Conservation (phyloP, 1,140 invertebrate species). For the Megalopta genalis region DNA sequence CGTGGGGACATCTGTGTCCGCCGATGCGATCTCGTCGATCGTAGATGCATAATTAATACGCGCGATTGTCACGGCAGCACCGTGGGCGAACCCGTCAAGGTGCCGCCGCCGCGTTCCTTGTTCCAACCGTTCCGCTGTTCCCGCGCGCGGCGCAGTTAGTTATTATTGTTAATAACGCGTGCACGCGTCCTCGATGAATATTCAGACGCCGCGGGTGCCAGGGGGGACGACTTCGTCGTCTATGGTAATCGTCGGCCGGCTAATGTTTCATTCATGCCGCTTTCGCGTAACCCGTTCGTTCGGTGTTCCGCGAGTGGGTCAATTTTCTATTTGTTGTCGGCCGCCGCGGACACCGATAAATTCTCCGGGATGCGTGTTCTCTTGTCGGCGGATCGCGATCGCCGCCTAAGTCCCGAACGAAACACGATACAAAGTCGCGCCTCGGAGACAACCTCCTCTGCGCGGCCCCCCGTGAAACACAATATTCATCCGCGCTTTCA, state of each 20-base stretch:
- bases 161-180: constrained; percentile 44
- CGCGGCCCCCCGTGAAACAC: not conserved
- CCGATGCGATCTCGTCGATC: constrained; percentile 13
- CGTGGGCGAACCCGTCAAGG: constrained; percentile 51
- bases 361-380: not conserved
- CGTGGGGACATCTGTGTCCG: not conserved
- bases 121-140: not conserved
- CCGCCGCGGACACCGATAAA: not conserved
- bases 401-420: not conserved
- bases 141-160: constrained; percentile 4
- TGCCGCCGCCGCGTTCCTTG: not conserved
- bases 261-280: constrained; percentile 40
- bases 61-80: constrained; percentile 9
- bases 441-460: not conserved
- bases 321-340: not conserved
- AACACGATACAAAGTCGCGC: not conserved
- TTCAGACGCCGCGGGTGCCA: constrained; percentile 32
- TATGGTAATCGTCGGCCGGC: constrained; percentile 37
- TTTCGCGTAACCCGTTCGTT: constrained; percentile 9
- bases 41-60: constrained; percentile 14
- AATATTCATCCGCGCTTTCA: constrained; percentile 14
- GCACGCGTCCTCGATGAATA: constrained; percentile 60
- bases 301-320: not conserved
- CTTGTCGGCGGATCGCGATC: not conserved
- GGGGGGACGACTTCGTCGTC: constrained; percentile 36